These are phyloP conservation scores for Drosophila putrida DNA, from an alignment of 2,888 invertebrate genomes.

Conservation along the genomic window DNA sequence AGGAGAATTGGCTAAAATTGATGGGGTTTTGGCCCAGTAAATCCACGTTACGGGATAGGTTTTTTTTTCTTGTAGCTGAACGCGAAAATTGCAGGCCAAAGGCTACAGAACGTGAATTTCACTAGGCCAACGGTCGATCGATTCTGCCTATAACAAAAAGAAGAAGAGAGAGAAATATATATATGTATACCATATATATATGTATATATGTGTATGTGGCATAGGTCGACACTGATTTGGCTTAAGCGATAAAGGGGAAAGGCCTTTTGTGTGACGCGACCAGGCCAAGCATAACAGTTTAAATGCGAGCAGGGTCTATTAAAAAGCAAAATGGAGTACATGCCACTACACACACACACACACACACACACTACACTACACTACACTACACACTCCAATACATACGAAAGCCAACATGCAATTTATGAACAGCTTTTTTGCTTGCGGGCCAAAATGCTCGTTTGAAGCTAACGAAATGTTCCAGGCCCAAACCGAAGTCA, in stretches of 20 bases:
- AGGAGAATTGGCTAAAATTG: conserved; percentile 34
- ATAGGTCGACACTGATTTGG: conserved; percentile 77
- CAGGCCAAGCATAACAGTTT: conserved; percentile 81
- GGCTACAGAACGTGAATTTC: conserved; percentile 44
- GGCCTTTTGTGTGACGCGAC: conserved; percentile 65
- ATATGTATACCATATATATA: conserved; percentile 13
- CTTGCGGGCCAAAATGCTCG: conserved; percentile 76
- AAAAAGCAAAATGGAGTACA: conserved; percentile 79
- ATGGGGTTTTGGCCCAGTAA: conserved; percentile 26
- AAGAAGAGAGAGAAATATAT: neutral
- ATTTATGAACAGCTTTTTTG: conserved; percentile 79
- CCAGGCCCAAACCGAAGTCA: conserved; percentile 40
- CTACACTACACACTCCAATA: conserved; percentile 31
- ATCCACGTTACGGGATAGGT: neutral
- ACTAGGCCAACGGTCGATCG: conserved; percentile 37
- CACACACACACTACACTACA: conserved; percentile 23
- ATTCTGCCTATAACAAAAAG: conserved; percentile 29
- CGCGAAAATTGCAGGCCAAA: conserved; percentile 12
- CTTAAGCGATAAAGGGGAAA: conserved; percentile 71
- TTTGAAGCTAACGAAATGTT: conserved; percentile 76
- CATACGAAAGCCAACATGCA: conserved; percentile 76
- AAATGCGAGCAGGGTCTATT: conserved; percentile 76
- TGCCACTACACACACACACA: conserved; percentile 42
- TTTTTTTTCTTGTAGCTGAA: conserved; percentile 13
- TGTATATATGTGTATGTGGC: conserved; percentile 23